phyloP scores from a whole-genome alignment of 2,888 invertebrate species.

The Cheilosia variabilis region DNA sequence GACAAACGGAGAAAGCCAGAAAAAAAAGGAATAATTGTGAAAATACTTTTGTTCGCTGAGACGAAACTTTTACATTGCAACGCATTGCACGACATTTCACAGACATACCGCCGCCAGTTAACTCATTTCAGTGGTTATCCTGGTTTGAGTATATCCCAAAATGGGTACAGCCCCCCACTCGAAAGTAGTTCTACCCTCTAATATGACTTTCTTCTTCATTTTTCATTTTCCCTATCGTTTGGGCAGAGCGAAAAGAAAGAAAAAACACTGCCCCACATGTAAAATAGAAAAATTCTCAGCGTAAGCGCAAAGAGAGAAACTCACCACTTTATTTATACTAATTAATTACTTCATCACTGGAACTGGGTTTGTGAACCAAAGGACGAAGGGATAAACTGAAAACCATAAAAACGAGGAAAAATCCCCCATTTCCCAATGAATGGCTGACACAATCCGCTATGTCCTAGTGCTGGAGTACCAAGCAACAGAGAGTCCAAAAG shows the following conservation, averaged over 20 bases:
- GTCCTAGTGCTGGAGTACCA: constrained; percentile 7
- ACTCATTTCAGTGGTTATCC: constrained; percentile 62
- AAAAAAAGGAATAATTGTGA: constrained; percentile 1
- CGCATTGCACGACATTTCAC: constrained; percentile 71
- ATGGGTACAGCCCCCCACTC: background rate
- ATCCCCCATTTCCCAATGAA: constrained; percentile 31
- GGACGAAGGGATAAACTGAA: background rate
- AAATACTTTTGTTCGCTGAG: constrained; percentile 60
- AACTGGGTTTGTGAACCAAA: constrained; percentile 27
- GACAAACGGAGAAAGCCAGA: background rate
- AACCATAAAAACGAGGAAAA: constrained; percentile 4
- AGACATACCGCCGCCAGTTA: constrained; percentile 73
- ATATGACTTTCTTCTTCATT: too few relatives aligned
- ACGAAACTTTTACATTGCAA: constrained; percentile 67
- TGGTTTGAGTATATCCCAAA: constrained; percentile 23
- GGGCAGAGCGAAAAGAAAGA: constrained; percentile 6
- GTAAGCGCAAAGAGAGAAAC: constrained; percentile 31
- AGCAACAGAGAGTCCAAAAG: constrained; percentile 37
- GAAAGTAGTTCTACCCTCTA: background rate
- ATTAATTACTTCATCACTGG: constrained; percentile 68
- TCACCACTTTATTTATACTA: constrained; percentile 42
- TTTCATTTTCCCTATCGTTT: constrained; percentile 1
- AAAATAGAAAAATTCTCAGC: constrained; percentile 5
- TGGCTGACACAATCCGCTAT: constrained; percentile 48
- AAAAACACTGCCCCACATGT: constrained; percentile 23